These are phyloP conservation scores for Heliconius charithonia DNA, from an alignment of 2,888 invertebrate genomes.

Conservation along the genomic window DNA sequence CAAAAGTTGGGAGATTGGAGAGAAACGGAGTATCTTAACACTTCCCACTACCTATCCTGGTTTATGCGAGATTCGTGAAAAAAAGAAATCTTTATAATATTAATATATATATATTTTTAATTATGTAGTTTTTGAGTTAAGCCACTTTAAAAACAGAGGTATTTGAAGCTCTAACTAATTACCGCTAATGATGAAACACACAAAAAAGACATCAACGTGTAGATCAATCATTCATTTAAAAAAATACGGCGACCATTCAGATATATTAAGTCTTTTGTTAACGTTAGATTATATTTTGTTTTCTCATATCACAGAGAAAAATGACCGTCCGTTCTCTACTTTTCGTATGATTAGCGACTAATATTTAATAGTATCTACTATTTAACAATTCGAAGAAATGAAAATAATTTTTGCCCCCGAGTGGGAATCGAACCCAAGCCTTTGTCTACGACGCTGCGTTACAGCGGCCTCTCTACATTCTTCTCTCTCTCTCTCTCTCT, in stretches of 20 bases:
- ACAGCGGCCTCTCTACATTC: no score
- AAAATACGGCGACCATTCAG: slow-evolving; percentile 62
- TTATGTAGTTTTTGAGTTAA: neutral
- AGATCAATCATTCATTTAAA: slow-evolving; percentile 49
- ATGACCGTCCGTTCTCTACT: slow-evolving; percentile 51
- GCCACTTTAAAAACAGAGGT: neutral
- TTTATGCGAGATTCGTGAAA: neutral
- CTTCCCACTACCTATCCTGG: neutral
- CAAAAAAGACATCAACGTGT: slow-evolving; percentile 50
- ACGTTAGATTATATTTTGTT: neutral
- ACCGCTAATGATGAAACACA: slow-evolving; percentile 49
- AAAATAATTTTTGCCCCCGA: neutral
- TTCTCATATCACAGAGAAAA: neutral
- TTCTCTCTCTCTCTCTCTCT: no score
- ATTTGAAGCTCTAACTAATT: slow-evolving; percentile 41
- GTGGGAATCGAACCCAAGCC: neutral
- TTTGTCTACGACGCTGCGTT: neutral
- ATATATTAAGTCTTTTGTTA: slow-evolving; percentile 66
- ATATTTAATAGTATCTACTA: no score
- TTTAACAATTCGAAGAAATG: no score
- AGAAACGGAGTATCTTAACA: neutral
- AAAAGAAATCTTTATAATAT: neutral
- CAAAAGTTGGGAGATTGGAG: neutral
- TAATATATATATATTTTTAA: neutral
- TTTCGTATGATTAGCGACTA: neutral